Conservation (phyloP, 2,113 vertebrate genomes). For the Synodontis membranacea region DNA sequence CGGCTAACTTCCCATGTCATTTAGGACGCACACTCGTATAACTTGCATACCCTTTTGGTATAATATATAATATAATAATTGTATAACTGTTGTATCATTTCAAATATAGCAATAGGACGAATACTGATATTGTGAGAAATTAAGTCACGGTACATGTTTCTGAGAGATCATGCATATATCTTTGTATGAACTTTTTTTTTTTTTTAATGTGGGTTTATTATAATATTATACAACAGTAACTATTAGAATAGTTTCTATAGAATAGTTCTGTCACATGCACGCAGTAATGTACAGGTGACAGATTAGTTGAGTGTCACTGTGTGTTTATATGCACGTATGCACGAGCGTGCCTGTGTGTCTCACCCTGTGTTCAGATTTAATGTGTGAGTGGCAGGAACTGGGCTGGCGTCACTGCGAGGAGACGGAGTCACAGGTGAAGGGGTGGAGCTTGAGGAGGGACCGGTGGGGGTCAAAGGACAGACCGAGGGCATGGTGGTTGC, state of each 20-base stretch:
- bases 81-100: no score
- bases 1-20: not conserved
- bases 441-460: conserved; percentile 74
- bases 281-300: not conserved
- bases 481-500: conserved; percentile 86
- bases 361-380: conserved; percentile 86
- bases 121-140: not conserved
- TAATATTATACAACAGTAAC: no score
- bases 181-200: not conserved
- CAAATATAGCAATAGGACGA: not conserved
- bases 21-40: not conserved
- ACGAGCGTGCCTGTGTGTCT: conserved; percentile 54
- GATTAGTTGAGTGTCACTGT: not conserved
- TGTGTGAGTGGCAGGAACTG: conserved; percentile 84
- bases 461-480: conserved; percentile 80
- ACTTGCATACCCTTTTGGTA: no score
- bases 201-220: not conserved
- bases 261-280: not conserved
- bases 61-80: no score
- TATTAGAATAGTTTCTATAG: no score
- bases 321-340: not conserved
- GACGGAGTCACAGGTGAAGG: conserved; percentile 82
- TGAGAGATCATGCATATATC: not conserved
- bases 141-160: not conserved
- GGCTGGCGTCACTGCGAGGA: conserved; percentile 84